phyloP scores from a whole-genome alignment of 2,797 vertebrate species.

The Lacerta bilineata region DNA sequence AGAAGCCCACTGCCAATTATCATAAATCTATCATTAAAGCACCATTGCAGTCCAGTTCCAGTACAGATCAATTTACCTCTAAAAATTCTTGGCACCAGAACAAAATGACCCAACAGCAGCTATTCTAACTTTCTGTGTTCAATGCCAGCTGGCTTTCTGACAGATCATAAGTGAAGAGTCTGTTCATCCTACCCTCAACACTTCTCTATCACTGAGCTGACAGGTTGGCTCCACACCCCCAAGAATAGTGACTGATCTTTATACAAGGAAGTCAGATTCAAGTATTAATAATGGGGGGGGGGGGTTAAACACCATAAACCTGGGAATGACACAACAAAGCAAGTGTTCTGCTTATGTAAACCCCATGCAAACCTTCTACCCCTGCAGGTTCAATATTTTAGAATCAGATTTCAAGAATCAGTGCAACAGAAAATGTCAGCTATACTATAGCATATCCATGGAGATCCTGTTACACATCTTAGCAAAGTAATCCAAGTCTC shows the following conservation, averaged over 20 bases:
- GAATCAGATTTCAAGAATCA: neutral
- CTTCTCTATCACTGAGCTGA: neutral
- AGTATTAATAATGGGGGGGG: neutral
- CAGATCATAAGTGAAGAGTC: neutral
- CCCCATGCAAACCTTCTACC: neutral
- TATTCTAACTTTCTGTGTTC: neutral
- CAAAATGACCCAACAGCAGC: neutral
- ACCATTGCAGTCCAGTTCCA: accelerated
- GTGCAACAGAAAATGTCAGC: neutral
- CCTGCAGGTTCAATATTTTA: neutral
- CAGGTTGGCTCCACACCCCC: neutral
- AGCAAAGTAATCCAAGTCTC: neutral
- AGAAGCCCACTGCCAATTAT: neutral
- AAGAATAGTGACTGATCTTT: neutral
- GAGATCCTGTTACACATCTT: neutral
- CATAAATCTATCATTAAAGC: constrained; percentile 39
- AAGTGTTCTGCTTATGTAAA: neutral
- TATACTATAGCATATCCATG: neutral
- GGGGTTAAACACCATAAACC: neutral
- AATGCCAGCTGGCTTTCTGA: constrained; percentile 25
- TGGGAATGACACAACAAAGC: neutral
- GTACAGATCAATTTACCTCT: constrained; percentile 36
- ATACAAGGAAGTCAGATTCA: neutral
- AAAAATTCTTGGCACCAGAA: constrained; percentile 40
- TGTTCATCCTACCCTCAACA: neutral